Base-by-base conservation (phyloP, 2,888 invertebrate genomes). In the Bruchidius siliquastri region DNA sequence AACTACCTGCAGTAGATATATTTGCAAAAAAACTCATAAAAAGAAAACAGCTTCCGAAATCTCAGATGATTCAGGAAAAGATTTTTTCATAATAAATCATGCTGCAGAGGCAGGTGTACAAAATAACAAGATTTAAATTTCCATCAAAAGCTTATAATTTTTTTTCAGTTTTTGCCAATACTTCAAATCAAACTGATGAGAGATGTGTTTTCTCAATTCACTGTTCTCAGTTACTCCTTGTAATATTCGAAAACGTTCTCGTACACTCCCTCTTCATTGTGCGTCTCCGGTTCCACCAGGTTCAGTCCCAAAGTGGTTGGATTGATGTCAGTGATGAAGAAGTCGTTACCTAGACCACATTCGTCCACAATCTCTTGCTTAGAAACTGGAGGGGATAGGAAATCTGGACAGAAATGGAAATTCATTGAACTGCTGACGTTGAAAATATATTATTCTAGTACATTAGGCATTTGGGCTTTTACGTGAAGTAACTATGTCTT, bases 281-380 rank as follows among this genome's bases (percentile, higher is more conserved):
- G 87, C n/a, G 87, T 86, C 76, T 89, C 89, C 0, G 87, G 86
- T 78, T 89, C 89, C 13, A 86, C 82, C 79, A 89, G 84, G 80
- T 88, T 89, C 73, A 89, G 78, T 10, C 89, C 89, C 49, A 89
- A 80, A 0, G 87, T 82, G 20, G 87, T 86, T 4, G 89, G 88
- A 79, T 89, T 89, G 72, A 89, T 80, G 78, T 90, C 89, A 1
- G 89, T 89, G 13, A 90, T 88, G 30, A 90, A 84, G 79, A 88
- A 89, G 73, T 88, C 88, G 32, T 87, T 88, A n/a, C 90, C 87
- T 22, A 95, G 88, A 0, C 94, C 94, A 79, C 94, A 93, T 84
- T 94, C 95, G 76, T 92, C 89, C 10, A 93, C 93, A 3, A 93
- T 91, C 79, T 94, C 92, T 83, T 94, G 94, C 81, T 93, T 92